These are phyloP conservation scores for Opisthocomus hoazin DNA, from an alignment of 2,113 vertebrate species.

Conservation along the genomic window DNA sequence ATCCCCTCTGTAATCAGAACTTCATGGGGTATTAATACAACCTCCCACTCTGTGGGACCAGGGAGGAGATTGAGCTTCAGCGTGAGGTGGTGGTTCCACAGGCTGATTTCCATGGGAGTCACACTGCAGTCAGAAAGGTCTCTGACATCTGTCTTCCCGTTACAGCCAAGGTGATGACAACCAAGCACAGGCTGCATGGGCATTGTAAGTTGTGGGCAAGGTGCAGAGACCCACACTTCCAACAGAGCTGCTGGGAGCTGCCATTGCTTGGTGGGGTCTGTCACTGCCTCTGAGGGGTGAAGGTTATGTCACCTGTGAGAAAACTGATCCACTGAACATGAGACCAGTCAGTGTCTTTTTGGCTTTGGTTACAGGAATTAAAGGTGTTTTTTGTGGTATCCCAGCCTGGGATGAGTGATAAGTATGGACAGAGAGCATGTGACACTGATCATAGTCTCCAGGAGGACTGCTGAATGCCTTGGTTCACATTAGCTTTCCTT, in stretches of 20 bases:
- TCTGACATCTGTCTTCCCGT: background rate
- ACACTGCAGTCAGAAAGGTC: too few relatives aligned
- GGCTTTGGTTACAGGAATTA: background rate
- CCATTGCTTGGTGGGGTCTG: background rate
- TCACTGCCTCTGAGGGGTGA: background rate
- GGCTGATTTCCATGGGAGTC: background rate
- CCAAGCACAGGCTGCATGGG: background rate
- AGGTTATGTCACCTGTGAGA: background rate
- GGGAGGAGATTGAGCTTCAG: background rate
- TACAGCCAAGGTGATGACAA: background rate
- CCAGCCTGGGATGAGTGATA: rapidly evolving
- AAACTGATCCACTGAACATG: background rate
- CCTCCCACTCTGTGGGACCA: background rate
- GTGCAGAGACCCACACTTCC: background rate
- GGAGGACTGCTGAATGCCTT: background rate
- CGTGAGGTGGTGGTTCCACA: background rate
- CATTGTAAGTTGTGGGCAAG: background rate
- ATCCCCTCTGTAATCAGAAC: background rate
- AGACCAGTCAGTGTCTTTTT: background rate
- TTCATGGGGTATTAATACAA: background rate
- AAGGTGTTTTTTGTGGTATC: background rate
- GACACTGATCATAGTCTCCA: background rate
- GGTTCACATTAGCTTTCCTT: background rate
- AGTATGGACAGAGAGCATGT: rapidly evolving
- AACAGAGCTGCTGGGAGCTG: background rate